Evolutionary conservation across 2,797 vertebrate species (phyloP), one percentile per base, ranked within the genome.

Genomic region (Crocodylus rhombifer): DNA sequence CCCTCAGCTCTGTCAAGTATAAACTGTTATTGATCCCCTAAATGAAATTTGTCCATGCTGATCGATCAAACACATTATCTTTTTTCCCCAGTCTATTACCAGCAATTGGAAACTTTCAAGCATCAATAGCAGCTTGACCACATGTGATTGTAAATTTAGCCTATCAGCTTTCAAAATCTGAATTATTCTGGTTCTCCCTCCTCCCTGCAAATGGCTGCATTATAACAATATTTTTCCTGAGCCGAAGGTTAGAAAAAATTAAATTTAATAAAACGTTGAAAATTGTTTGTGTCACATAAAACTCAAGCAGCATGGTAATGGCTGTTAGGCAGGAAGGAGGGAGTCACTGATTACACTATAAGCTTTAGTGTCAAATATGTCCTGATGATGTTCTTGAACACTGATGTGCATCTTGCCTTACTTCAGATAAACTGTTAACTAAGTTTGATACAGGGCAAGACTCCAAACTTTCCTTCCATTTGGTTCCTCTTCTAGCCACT

Each of bases 41-140:
- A 99, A 99, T 99, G 98, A 99, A 99, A 99, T 99, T 99, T 99
- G 99, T 99, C 99, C 98, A 97, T 98, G 98, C 99, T 99, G 99
- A 99, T 99, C 99, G 98, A 99, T 99, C 99, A 99, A 99, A 99
- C 98, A 98, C 99, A 99, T 99, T 99, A 99, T 99, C 99, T 98
- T 98, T 98, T 98, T 98, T 97, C 98, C 99, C 98, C 98, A 99
- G 98, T 99, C 99, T 99, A 99, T 99, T 99, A 99, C 98, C 98
- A 97, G 98, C 98, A 98, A 99, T 98, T 98, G 98, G 98, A 98
- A 98, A 98, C 98, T 98, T 98, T 98, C 97, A 94, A 97, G 98
- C 98, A 97, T 98, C 99, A 98, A 98, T 99, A 99, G 98, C 98
- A 97, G 97, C 97, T 96, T 97, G 98, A 98, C 98, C 98, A 98